Evolutionary conservation across 2,888 invertebrate genomes (phyloP), one percentile per base, ranked within the genome.

Genomic region (Masnerella sp.): DNA sequence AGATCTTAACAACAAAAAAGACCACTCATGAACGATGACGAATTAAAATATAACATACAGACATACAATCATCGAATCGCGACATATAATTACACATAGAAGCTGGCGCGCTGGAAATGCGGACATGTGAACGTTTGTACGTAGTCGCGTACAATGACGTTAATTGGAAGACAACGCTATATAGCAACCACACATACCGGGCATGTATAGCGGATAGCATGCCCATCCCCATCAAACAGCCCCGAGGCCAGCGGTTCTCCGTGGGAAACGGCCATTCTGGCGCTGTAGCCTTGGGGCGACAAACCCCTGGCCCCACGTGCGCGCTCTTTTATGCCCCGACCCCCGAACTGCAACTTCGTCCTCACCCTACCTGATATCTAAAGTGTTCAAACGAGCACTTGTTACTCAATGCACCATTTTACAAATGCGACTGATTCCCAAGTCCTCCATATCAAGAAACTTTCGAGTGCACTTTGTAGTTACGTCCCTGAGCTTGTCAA

Each of bases 161-260:
- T 84, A 84, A 84, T 84, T 84, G 82, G 84, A 81, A 82, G 82
- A 84, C 83, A 83, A 82, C 79, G 81, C 77, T 79, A 80, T 79
- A 81, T 76, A 78, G 78, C 74, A 75, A 76, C 67, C 77, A 78
- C 77, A 79, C 77, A 80, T 79, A 75, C 77, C 70, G 59, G 51
- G 64, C 71, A 68, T 77, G 77, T 61, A 75, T 25, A 59, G 76
- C 54, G 59, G 75, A 76, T 70, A 74, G 51, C 72, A 58, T 69
- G 74, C 71, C 78, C 76, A 78, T 76, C 79, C 77, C 79, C 75
- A 78, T 79, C 79, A 77, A 80, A 79, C 77, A 80, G 79, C 81
- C 81, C 77, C 69, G 75, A 78, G 81, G 80, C 51, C 72, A 69
- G 15, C 68, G 75, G 79, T 80, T 78, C 80, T 80, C 78, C 83